Evolutionary conservation across 2,888 invertebrate genomes (phyloP), one percentile per base, ranked within the genome.

Genomic region (Philereme transversata): DNA sequence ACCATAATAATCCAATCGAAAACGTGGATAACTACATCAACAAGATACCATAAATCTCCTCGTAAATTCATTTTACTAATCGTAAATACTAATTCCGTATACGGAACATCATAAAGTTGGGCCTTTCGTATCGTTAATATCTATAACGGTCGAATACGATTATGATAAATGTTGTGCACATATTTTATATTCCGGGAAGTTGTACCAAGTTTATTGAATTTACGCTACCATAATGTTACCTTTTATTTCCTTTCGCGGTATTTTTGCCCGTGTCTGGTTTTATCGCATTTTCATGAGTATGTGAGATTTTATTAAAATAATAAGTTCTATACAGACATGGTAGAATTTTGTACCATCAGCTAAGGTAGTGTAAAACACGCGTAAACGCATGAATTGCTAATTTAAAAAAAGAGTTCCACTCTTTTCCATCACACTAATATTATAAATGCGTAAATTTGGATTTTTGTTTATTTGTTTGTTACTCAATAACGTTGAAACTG

Each of bases 31-130:
- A 40, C 34, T 34, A 4, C 5, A 9, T 22, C 45, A 33, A 51
- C 35, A 44, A 45, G 47, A 50, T 62, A 61, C 41, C 61, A 51
- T 61, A 56, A 65, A 58, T 49, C 48, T 38, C 22, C 48, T 51
- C 65, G 59, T 65, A 62, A 65, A 65, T 59, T 47, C 55, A 51
- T 62, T 59, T 53, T 57, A 59, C 53, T 62, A 59, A 53, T 47
- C 59, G 62, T 62, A 61, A 65, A 62, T 62, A 65, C 59, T 62
- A 65, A 65, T 62, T 59, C 46, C 47, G 53, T 57, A 49, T 40
- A 57, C 57, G 60, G 45, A 61, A 53, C 47, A 44, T 55, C 60
- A 46, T 64, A 64, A 64, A 60, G 5, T 10, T 34, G 35, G 47
- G 44, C 22, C 38, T 50, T 44, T 36, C 35, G 34, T 53, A 53